phyloP scores from a whole-genome alignment of 1,140 invertebrate genomes.

The Adoxophyes honmai region DNA sequence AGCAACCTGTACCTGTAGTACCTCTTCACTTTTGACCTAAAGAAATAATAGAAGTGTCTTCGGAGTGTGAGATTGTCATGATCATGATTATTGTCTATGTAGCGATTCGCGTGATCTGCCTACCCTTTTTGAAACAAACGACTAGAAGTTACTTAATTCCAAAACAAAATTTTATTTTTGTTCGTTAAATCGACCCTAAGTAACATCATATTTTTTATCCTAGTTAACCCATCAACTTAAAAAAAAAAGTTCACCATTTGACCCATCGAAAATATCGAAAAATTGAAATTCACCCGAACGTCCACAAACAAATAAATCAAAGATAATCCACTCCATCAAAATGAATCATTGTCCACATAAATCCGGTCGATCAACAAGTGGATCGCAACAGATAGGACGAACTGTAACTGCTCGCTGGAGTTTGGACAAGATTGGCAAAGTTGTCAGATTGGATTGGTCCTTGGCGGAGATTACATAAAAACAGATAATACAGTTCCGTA shows the following conservation, averaged over 20 bases:
- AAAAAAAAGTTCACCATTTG: no score
- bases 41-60: no score
- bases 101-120: no score
- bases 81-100: no score
- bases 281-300: neutral
- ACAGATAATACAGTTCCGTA: constrained; percentile 11
- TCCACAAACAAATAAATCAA: neutral
- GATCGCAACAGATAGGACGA: constrained; percentile 4
- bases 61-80: no score
- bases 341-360: constrained; percentile 7
- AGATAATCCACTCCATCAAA: constrained; percentile 5
- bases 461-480: constrained; percentile 7
- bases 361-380: constrained; percentile 8
- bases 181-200: no score
- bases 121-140: neutral
- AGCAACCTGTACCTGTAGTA: no score
- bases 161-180: no score
- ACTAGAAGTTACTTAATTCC: no score
- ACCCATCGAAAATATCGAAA: neutral
- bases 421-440: constrained; percentile 10
- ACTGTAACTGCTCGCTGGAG: constrained; percentile 3
- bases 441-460: constrained; percentile 7
- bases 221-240: no score
- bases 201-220: no score
- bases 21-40: no score